Percentiles rank a stretch among this genome's conserved stretches.
Conservation (phyloP, 2,797 vertebrate species). For the Limnodromus scolopaceus region DNA sequence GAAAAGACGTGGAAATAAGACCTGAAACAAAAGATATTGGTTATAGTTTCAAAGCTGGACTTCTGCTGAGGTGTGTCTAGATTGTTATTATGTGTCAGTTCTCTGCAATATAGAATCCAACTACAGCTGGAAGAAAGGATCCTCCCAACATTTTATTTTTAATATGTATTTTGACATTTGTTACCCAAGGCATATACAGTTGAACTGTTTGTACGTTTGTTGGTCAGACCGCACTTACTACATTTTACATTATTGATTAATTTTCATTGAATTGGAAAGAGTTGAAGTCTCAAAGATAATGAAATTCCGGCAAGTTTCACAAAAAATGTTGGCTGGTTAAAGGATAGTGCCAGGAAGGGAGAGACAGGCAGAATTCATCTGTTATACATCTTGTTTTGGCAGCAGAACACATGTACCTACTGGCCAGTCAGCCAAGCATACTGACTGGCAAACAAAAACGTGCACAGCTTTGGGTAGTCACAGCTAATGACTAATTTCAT, state of each 20-base stretch:
- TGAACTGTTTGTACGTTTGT: neutral
- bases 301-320: neutral
- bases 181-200: neutral
- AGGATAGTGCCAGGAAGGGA: neutral
- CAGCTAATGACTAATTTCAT: slow-evolving; percentile 66
- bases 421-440: slow-evolving; percentile 33
- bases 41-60: neutral
- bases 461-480: slow-evolving; percentile 57
- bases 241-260: neutral
- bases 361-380: slow-evolving; percentile 59
- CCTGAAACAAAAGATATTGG: neutral
- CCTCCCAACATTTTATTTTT: neutral
- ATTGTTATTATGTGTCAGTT: neutral
- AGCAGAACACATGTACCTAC: slow-evolving; percentile 38
- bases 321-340: neutral
- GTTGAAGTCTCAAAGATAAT: neutral
- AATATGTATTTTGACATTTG: neutral
- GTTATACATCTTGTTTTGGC: slow-evolving; percentile 52
- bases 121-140: neutral
- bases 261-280: neutral
- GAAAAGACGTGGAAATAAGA: neutral
- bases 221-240: neutral
- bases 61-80: neutral
- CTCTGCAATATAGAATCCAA: neutral
- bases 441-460: slow-evolving; percentile 32